phyloP scores from a whole-genome alignment of 2,888 invertebrate species.

The Dyspetes luteomarginatus region DNA sequence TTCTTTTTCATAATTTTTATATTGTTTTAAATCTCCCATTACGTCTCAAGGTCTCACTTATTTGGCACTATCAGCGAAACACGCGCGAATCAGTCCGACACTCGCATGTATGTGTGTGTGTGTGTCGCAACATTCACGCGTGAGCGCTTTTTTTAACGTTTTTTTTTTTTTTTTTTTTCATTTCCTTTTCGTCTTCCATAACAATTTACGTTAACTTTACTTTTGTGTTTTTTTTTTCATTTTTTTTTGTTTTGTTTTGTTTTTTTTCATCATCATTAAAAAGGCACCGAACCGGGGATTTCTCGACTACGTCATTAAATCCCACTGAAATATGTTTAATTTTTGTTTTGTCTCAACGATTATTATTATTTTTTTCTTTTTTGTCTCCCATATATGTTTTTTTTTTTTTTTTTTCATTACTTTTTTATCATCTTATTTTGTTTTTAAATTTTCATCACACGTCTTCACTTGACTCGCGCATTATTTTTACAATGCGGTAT shows the following conservation, averaged over 20 bases:
- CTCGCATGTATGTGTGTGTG: conserved; percentile 18
- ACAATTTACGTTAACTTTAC: conserved; percentile 66
- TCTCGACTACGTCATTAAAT: conserved; percentile 72
- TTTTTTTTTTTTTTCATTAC: conserved; percentile 31
- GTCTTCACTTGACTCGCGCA: conserved; percentile 17
- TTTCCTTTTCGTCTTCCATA: conserved; percentile 54
- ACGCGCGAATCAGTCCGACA: conserved; percentile 59
- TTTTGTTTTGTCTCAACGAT: conserved; percentile 64
- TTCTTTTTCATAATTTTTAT: conserved; percentile 43
- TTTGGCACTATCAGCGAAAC: conserved; percentile 83
- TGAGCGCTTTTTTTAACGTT: conserved; percentile 66
- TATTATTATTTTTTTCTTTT: conserved; percentile 16
- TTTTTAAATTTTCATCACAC: conserved; percentile 68
- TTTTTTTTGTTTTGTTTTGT: conserved; percentile 69
- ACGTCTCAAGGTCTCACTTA: conserved; percentile 79
- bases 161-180: conserved; percentile 57
- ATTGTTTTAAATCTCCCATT: conserved; percentile 65
- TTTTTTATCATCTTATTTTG: conserved; percentile 26
- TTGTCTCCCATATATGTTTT: conserved; percentile 24
- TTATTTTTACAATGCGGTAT: conserved; percentile 73
- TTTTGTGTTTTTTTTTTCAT: conserved; percentile 61
- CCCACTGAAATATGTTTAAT: conserved; percentile 79
- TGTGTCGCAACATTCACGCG: conserved; percentile 49
- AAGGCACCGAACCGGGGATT: conserved; percentile 83
- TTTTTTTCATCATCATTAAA: conserved; percentile 73